Evolutionary conservation across 2,797 vertebrate genomes (phyloP), one percentile per base, ranked within the genome.

Genomic region (Myioborus miniatus): DNA sequence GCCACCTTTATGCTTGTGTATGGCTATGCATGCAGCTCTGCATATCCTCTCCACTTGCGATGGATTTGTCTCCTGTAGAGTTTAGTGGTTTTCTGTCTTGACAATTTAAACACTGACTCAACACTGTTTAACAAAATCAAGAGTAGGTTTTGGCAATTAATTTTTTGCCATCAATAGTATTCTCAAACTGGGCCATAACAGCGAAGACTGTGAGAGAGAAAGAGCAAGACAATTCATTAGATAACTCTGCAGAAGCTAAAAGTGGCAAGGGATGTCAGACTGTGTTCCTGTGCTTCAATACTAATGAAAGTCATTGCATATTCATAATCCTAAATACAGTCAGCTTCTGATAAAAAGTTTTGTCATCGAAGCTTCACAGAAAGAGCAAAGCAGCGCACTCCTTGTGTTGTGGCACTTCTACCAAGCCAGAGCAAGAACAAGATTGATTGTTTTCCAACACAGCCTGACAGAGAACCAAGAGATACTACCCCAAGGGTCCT

Each of bases 361-460:
- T 98, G 97, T 98, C 98, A 97, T 97, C 68, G 93, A 95, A 96
- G 95, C 98, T 98, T 97, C 98, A 97, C 88, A 93, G 98, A 93
- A 96, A 97, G 96, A 98, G 98, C 93, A 97, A 97, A 98, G 98
- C 98, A 97, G 97, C 93, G 93, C 97, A 97, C 97, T 98, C 97
- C 97, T 97, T 77, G 11, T 97, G 97, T 95, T 81, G n/a, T 83
- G 97, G 96, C 97, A 97, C 97, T 98, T 98, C 96, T 96, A 94
- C 98, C 97, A 97, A 97, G 96, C 95, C 93, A 95, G 94, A 23
- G 30, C 93, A 97, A 97, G 97, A 98, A 93, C 95, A 98, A 99
- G 99, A 99, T 99, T 98, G 99, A 99, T 99, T 99, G 99, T 99
- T 99, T 99, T 98, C 98, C 99, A 98, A 98, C 83, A 49, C 97